Percentiles rank a stretch among this genome's conserved stretches.
Conservation (phyloP, 2,888 invertebrate species). For the Drosophila colorata region DNA sequence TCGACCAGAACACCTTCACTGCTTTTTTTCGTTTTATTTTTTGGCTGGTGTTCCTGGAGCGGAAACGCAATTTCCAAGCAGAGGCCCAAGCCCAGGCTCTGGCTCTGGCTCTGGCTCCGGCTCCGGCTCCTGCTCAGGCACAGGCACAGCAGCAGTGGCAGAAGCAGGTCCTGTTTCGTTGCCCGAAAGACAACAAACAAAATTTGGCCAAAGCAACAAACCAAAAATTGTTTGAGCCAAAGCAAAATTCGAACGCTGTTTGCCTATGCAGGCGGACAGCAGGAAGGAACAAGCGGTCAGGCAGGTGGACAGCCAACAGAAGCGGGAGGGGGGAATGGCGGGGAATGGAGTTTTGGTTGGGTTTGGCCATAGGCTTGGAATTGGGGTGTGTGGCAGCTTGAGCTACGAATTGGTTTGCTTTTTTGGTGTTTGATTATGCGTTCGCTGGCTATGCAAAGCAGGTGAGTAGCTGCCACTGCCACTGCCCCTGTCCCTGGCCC, state of each 20-base stretch:
- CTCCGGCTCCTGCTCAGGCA: neutral
- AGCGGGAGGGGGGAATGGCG: neutral
- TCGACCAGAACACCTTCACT: neutral
- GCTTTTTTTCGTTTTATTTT: constrained; percentile 24
- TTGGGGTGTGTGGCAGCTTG: constrained; percentile 6
- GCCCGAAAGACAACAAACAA: constrained; percentile 73
- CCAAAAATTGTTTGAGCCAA: constrained; percentile 76
- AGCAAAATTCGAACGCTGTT: constrained; percentile 56
- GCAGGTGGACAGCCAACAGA: neutral
- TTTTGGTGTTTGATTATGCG: constrained; percentile 75
- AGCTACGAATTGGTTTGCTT: constrained; percentile 22
- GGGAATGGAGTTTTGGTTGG: neutral
- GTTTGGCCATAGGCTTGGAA: no score
- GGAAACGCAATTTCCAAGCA: constrained; percentile 77
- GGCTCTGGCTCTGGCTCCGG: constrained; percentile 12
- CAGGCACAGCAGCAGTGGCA: neutral
- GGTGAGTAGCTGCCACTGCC: neutral
- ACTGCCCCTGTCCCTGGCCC: neutral
- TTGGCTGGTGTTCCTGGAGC: constrained; percentile 47
- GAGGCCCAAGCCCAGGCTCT: constrained; percentile 3
- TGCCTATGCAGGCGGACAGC: constrained; percentile 19
- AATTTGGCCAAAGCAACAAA: constrained; percentile 61
- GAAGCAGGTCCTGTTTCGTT: neutral
- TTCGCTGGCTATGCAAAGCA: constrained; percentile 59
- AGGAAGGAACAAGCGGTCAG: constrained; percentile 9